Conservation (phyloP, 2,888 invertebrate genomes). For the Cataglyphis albicans region DNA sequence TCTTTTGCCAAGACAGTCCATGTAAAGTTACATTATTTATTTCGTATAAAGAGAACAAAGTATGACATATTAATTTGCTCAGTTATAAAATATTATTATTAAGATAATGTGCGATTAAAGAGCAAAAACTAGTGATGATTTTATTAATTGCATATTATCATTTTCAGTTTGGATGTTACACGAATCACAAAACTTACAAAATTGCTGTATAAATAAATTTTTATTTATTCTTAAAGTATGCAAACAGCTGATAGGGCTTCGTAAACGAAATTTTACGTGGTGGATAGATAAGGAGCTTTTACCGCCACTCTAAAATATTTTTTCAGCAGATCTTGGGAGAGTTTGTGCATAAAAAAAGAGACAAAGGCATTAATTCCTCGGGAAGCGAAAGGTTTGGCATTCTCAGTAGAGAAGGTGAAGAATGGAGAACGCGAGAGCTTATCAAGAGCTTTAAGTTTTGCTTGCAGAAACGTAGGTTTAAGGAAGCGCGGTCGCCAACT, state of each 20-base stretch:
- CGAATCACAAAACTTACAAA: neutral
- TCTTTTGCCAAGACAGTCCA: neutral
- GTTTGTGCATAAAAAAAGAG: constrained; percentile 49
- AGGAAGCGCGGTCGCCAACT: constrained; percentile 75
- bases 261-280: constrained; percentile 16
- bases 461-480: constrained; percentile 67
- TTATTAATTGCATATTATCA: neutral
- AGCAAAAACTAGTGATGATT: neutral
- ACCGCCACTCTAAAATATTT: constrained; percentile 36
- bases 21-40: constrained; percentile 33
- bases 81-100: neutral
- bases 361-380: constrained; percentile 36
- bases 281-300: constrained; percentile 22
- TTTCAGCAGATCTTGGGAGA: constrained; percentile 40
- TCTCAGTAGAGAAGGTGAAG: constrained; percentile 53
- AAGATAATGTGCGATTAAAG: neutral
- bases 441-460: constrained; percentile 84
- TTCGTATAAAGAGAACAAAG: neutral
- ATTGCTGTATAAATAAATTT: constrained; percentile 3
- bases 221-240: constrained; percentile 3
- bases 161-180: neutral
- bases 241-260: neutral
- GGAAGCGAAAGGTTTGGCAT: constrained; percentile 58
- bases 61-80: neutral
- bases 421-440: constrained; percentile 77